Evolutionary conservation across 2,113 vertebrate species (phyloP), one percentile per base, ranked within the genome.

Genomic region (Henicopernis longicauda): DNA sequence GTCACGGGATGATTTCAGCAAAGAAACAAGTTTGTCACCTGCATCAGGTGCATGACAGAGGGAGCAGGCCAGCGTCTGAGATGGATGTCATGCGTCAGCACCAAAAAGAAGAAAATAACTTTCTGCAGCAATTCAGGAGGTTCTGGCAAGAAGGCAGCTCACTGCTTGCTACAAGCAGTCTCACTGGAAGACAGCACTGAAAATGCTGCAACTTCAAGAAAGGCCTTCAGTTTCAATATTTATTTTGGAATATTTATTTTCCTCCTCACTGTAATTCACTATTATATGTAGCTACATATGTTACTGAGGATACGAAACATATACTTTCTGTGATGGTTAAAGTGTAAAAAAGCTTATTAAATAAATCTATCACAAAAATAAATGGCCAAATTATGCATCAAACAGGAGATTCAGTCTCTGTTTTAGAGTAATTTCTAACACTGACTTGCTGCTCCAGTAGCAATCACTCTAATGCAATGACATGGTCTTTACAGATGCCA

Each of bases 381-480:
- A 95, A 82, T 66, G 31, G 29, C n/a, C 6, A 72, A 67, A 93
- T 61, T 23, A 94, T 20, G 19, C 49, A 86, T 78, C 47, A 40
- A 83, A 42, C 11, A 17, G 16, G 52, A 86, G 52, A 76, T 50
- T 58, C 42, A 7, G 38, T 52, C 27, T 82, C n/a, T 71, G 21
- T 36, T 92, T 91, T 45, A 62, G 32, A 92, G 50, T 40, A 74
- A 82, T 82, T 81, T 65, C 23, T 76, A 78, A 74, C 84, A 54
- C 36, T 17, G 40, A 50, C 44, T 74, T 91, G 40, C 40, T 57
- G 23, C 23, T 89, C 57, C 36, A 57, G 52, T 9, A 67, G 55
- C 47, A 77, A 70, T 73, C 72, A 58, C 79, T 90, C 58, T 93
- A 95, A 97, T 88, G 90, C 92, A 88, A 57, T 76, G 69, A 61